Evolutionary conservation across 2,888 invertebrate genomes (phyloP), one percentile per base, ranked within the genome.

Genomic region (Oxytorus armatus): DNA sequence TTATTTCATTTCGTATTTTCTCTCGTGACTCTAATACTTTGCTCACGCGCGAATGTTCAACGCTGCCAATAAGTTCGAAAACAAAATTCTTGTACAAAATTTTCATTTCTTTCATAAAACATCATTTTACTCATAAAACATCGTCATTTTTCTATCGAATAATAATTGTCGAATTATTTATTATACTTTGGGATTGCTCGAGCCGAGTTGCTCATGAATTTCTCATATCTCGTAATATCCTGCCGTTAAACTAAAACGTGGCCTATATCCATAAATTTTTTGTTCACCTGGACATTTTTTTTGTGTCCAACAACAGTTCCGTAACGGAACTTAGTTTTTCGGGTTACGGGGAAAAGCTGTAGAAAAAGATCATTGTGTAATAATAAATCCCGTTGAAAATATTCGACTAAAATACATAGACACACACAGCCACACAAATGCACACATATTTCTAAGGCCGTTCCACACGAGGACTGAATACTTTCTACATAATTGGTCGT

Each of bases 401-500:
- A 57, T 44, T n/a, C n/a, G n/a, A n/a, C n/a, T n/a, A n/a, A n/a
- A n/a, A n/a, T n/a, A n/a, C n/a, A n/a, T n/a, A n/a, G n/a, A n/a
- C n/a, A n/a, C n/a, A n/a, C n/a, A n/a, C n/a, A 21, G 33, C 33
- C 14, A 44, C 29, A 36, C 36, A 69, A 21, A n/a, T 29, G 16
- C 1, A 39, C 39, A 21, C 8, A 42, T 23, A 23, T 33, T 49
- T 10, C 23, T n/a, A 25, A 55, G 23, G 39, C 21, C 59, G 44
- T 59, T 59, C 63, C 55, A 63, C 69, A 53, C 77, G 66, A 79
- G 79, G 72, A 79, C 70, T 59, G 70, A 72, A 79, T 79, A 79
- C 75, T 79, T 79, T 79, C 79, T 79, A 79, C 79, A 79, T 79
- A 79, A 79, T 76, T 79, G 79, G 79, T 74, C 70, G 75, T 79